Evolutionary conservation across 2,888 invertebrate genomes (phyloP), one percentile per base, ranked within the genome.

Genomic region (Clitarchus hookeri): DNA sequence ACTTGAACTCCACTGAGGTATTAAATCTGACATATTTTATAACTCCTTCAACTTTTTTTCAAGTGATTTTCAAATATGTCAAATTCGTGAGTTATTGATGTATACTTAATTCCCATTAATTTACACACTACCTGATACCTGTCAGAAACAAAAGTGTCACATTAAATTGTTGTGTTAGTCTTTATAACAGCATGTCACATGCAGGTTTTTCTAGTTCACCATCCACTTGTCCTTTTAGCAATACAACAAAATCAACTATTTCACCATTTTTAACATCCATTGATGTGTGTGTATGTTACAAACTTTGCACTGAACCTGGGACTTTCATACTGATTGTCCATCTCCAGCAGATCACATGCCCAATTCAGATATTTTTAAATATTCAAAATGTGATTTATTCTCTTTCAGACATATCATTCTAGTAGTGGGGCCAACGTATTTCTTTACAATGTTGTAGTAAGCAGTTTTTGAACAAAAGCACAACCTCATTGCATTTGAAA

Each of bases 51-150:
- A 36, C 23, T 65, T 53, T 53, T 54, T 84, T 54, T 54, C 25
- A 11, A 65, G 54, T n/a, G 26, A 65, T 84, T 84, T 84, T 27
- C 54, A 54, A 54, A 84, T 25, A 84, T 84, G 84, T 44, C 84
- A 84, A 84, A 84, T 25, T 84, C 84, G n/a, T 84, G 84, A 48
- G 26, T 44, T 84, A 44, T 84, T 11, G 84, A 36, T 16, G 44
- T 44, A 48, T 19, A 84, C 44, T 53, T 54, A 27, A 9, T 84
- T 44, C 48, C 16, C 44, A 84, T 84, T 26, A 84, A 26, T 53
- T 53, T 44, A 84, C 84, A 23, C 19, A 48, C 25, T 16, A 27
- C 84, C 19, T 44, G 13, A 11, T 83, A 25, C 6, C 83, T 19
- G 25, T 83, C 83, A 36, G 83, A 83, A 44, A 83, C 36, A 44